These are phyloP conservation scores for Ranitomeya imitator DNA, from an alignment of 2,113 vertebrate genomes.

Conservation along the genomic window DNA sequence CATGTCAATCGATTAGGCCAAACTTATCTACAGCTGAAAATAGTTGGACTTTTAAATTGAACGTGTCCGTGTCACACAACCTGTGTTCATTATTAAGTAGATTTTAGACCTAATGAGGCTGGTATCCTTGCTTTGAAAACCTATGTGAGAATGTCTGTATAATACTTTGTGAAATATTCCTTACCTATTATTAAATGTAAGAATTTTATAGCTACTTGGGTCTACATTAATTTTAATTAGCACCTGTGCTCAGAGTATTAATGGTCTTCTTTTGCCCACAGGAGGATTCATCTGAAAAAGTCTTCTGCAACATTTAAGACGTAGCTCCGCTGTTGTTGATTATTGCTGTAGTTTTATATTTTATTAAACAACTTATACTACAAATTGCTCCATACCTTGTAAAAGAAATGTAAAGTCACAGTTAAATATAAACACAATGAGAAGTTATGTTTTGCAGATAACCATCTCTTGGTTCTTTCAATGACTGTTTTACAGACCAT, in stretches of 20 bases:
- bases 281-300: constrained; percentile 57
- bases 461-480: neutral
- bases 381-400: neutral
- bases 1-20: too few relatives aligned
- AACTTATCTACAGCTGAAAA: too few relatives aligned
- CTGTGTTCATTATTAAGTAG: too few relatives aligned
- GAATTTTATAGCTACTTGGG: neutral
- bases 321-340: neutral
- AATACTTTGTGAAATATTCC: too few relatives aligned
- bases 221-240: neutral
- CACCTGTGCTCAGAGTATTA: too few relatives aligned
- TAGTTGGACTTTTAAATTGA: too few relatives aligned
- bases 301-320: constrained; percentile 61
- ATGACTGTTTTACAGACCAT: neutral
- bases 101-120: too few relatives aligned
- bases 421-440: neutral
- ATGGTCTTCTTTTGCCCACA: constrained; percentile 58
- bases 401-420: neutral
- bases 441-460: neutral
- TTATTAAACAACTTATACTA: neutral
- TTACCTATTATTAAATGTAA: neutral
- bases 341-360: neutral
- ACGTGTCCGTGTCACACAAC: too few relatives aligned
- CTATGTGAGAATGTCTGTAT: too few relatives aligned
- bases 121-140: too few relatives aligned